phyloP scores from a whole-genome alignment of 2,888 invertebrate species.

The Pseudococcus longispinus region DNA sequence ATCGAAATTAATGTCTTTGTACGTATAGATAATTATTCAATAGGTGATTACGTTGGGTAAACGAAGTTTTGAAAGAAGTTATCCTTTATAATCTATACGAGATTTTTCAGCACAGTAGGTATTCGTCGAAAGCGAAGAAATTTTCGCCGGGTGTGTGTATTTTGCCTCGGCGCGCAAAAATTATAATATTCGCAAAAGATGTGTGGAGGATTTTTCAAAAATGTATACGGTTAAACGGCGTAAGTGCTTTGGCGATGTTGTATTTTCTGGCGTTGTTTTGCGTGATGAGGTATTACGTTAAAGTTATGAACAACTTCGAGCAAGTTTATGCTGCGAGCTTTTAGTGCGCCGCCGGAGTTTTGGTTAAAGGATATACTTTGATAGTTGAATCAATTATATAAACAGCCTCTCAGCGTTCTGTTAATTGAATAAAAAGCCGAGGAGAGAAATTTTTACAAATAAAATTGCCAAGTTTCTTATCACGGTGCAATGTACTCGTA shows the following conservation, averaged over 20 bases:
- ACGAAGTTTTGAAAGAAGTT: not conserved
- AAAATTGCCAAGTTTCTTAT: not conserved
- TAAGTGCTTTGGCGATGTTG: slow-evolving; percentile 33
- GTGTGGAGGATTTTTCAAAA: not conserved
- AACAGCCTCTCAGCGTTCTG: not conserved
- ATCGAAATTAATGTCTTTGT: too few species aligned
- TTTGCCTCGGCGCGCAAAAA: not conserved
- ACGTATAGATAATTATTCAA: not conserved
- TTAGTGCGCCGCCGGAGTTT: slow-evolving; percentile 19
- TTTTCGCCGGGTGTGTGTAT: not conserved
- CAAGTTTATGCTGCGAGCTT: slow-evolving; percentile 38
- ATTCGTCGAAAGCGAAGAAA: not conserved
- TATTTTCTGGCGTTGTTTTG: slow-evolving; percentile 22
- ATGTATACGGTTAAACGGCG: not conserved
- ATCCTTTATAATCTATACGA: not conserved
- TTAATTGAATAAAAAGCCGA: slow-evolving; percentile 21
- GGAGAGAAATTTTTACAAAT: not conserved
- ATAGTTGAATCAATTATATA: slow-evolving; percentile 40
- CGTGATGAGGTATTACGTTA: slow-evolving; percentile 28
- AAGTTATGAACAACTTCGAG: slow-evolving; percentile 29
- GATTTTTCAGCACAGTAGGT: not conserved
- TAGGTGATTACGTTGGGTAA: not conserved
- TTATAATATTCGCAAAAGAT: not conserved
- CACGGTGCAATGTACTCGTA: not conserved
- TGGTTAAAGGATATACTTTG: slow-evolving; percentile 23